Conservation (phyloP, 1,140 invertebrate genomes). For the Liolophura sinensis region DNA sequence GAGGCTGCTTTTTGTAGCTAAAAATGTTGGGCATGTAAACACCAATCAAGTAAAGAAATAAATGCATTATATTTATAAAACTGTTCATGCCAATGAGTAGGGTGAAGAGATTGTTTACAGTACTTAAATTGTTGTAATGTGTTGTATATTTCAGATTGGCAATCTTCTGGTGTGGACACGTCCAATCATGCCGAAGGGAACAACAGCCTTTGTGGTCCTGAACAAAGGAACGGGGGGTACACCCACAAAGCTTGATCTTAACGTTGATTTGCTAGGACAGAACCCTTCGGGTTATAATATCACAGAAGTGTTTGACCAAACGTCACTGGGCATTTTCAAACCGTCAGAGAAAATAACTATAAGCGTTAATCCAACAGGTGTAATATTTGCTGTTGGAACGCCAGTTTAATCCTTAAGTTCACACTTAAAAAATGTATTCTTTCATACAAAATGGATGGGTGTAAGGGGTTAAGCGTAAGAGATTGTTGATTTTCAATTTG, state of each 20-base stretch:
- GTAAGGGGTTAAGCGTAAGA: too few relatives aligned
- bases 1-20: too few relatives aligned
- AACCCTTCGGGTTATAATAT: constrained; percentile 80
- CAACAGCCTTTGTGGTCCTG: constrained; percentile 37
- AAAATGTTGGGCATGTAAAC: too few relatives aligned
- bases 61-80: too few relatives aligned
- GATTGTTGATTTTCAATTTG: too few relatives aligned
- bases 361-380: constrained; percentile 89
- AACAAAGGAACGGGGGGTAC: constrained; percentile 32
- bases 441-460: too few relatives aligned
- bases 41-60: too few relatives aligned
- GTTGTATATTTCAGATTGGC: constrained; percentile 19
- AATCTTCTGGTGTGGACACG: constrained; percentile 39
- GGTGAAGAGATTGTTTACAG: too few relatives aligned
- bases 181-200: constrained; percentile 28
- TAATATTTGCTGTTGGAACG: constrained; percentile 29
- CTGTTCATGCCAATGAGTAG: too few relatives aligned
- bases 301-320: constrained; percentile 64
- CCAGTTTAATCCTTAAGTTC: constrained; percentile 3
- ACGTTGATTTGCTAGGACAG: constrained; percentile 79
- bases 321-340: constrained; percentile 68
- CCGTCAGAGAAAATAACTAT: constrained; percentile 88
- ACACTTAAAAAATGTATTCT: too few relatives aligned
- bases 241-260: constrained; percentile 15
- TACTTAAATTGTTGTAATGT: too few relatives aligned